Percentiles rank a stretch among this genome's conserved stretches.
Conservation (phyloP, 2,113 vertebrate species). For the Alligator mississippiensis region DNA sequence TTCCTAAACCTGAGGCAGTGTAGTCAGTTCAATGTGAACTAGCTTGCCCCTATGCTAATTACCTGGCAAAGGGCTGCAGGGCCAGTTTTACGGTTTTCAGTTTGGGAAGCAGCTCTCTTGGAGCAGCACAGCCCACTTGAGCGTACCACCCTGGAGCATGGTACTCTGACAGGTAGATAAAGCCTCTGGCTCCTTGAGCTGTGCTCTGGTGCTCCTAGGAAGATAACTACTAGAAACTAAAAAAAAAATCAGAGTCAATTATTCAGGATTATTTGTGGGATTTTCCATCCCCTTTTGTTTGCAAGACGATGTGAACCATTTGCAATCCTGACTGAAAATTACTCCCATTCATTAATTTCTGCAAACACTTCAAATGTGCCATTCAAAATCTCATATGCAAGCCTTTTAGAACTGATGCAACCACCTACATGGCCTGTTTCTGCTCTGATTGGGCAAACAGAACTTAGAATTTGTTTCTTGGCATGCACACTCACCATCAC, state of each 20-base stretch:
- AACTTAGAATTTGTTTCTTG: not conserved
- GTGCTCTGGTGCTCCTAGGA: not conserved
- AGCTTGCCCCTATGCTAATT: too few relatives aligned
- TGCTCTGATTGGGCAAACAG: not conserved
- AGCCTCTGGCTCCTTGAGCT: not conserved
- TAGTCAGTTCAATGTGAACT: too few relatives aligned
- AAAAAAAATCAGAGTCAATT: not conserved
- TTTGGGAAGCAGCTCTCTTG: too few relatives aligned
- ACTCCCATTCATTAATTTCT: conserved; percentile 30
- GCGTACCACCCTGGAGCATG: too few relatives aligned
- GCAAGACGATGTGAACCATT: not conserved
- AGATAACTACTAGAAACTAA: not conserved
- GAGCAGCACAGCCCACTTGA: too few relatives aligned
- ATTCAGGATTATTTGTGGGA: conserved; percentile 32
- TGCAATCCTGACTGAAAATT: conserved; percentile 37
- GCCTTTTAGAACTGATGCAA: not conserved
- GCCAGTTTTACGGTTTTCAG: too few relatives aligned
- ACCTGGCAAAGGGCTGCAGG: too few relatives aligned
- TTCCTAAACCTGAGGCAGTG: too few relatives aligned
- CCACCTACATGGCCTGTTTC: not conserved
- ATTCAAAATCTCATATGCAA: not conserved
- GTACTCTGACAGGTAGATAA: too few relatives aligned
- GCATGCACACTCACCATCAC: not conserved
- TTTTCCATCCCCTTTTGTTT: conserved; percentile 54
- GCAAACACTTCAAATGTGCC: not conserved